Evolutionary conservation across 2,797 vertebrate species (phyloP), one percentile per base, ranked within the genome.

Genomic region (Gorsachius magnificus): DNA sequence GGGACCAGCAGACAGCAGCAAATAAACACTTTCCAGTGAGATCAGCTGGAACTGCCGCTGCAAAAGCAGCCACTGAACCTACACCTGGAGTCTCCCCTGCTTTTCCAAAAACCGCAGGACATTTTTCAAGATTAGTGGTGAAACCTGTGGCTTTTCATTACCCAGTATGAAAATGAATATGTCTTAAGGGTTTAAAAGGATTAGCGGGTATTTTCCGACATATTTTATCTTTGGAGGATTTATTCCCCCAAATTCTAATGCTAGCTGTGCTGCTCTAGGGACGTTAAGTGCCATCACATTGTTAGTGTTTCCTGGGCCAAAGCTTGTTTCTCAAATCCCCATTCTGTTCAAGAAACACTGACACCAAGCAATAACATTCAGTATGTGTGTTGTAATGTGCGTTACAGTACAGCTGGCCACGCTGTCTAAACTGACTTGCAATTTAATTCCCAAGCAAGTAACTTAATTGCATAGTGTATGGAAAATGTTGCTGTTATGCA

Each of bases 1-100:
- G 87, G 51, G 76, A 96, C 89, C 87, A 86, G 94, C 63, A 95
- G 66, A 79, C 65, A 94, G 87, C 83, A 95, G 93, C 89, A 93
- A 95, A 96, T 90, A 81, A 85, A 50, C 33, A 58, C 20, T 65
- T 78, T 63, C 16, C 61, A 78, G 46, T 76, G 69, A 94, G 69
- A 95, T 78, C 71, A 94, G 82, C 87, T 89, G 65, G 71, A 95
- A 36, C 78, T 36, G 48, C 54, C 7, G 31, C 65, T 76, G 87
- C 50, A 63, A 71, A 89, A 75, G 69, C 65, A 48, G 72, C 64
- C 78, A 15, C 79, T 46, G 58, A 87, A 35, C 33, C 29, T 68
- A 72, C 57, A 92, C 83, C 88, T 87, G 82, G 87, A 58, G 35
- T n/a, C 50, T 87, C 57, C 46, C 6, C 11, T 1, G 13, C 29